Base-by-base conservation (phyloP, 2,888 invertebrate species). In the Silvanus unidentatus region DNA sequence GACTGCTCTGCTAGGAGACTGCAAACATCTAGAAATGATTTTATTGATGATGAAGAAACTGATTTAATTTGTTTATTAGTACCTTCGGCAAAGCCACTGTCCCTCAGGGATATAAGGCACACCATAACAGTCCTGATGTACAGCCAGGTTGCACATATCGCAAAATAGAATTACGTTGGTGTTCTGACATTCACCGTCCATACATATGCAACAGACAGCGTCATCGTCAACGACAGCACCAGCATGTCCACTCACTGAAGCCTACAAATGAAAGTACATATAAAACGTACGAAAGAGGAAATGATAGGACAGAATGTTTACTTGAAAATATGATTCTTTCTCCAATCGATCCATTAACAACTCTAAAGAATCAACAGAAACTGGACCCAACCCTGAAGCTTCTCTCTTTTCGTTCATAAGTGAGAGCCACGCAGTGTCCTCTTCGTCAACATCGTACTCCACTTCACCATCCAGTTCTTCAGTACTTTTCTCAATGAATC, bases 81-180 rank as follows among this genome's bases (percentile, higher is more conserved):
- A 66, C 66, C 71, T 53, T 38, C 98, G 79, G 68, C 99, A 99
- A 22, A 98, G 73, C 98, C 99, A 98, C 69, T 97, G 96, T 1
- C 98, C 72, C 58, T 73, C 72, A 1, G 73, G 73, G 43, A 73
- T 73, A 50, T 73, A 72, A 1, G 72, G 73, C 12, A 96, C 95
- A 41, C 98, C 98, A 73, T 98, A 98, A 66, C 98, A 98, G 71
- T 97, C 96, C 75, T 97, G 99, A 72, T 99, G 99, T 10, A 99
- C 98, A 16, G 99, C 96, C 54, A 99, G 75, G 73, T 99, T 98
- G 73, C 99, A 99, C 95, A 98, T 96, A 75, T 99, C 99, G 75
- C 99, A 99, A 75, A 99, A 99, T 40, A 99, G 77, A 57, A 99
- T 99, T 37, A 96, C 97, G 71, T 99, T 99, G 41, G 93, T 93